Base-by-base conservation (phyloP, 2,888 invertebrate species). In the Cheilosia soror region DNA sequence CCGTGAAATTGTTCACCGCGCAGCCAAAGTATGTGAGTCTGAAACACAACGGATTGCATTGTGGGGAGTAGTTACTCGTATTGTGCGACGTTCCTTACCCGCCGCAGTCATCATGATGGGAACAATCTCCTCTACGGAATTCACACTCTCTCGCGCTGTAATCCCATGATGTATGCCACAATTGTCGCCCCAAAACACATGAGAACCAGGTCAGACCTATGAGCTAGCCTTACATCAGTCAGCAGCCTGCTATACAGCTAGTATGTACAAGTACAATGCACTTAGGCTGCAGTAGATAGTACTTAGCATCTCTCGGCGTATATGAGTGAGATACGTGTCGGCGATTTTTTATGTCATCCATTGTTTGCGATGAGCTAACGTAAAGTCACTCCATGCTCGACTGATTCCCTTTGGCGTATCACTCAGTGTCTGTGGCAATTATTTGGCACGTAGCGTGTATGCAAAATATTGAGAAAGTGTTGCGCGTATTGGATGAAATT, bases 171-270 rank as follows among this genome's bases (percentile, higher is more conserved):
- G 42, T 76, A 77, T 55, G 40, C 60, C 15, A 37, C 71, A 71
- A 77, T 82, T 82, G 77, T 72, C 82, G 82, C 82, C 82, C 82
- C 77, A 72, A 82, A 82, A 82, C 72, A 82, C 72, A 82, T 84
- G 83, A 84, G 83, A 84, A 84, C 63, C 79, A 58, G 83, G 83
- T 84, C 83, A 79, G 69, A 40, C 79, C 63, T 81, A 81, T 20
- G 20, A 20, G 20, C 20, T 76, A 69, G 81, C 75, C 71, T 84
- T 84, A 75, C 83, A 84, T 73, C 79, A 79, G 71, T 13, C 55
- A 9, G 29, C 49, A 7, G 42, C 33, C n/a, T n/a, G n/a, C n/a
- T n/a, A 65, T 4, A 1, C 44, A 44, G 44, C 15, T n/a, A 37
- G 72, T 44, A 11, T 13, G 49, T 11, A n/a, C 9, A 53, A 55